Evolutionary conservation across 2,113 vertebrate species (phyloP).

Genomic region (Chinchilla lanigera): DNA sequence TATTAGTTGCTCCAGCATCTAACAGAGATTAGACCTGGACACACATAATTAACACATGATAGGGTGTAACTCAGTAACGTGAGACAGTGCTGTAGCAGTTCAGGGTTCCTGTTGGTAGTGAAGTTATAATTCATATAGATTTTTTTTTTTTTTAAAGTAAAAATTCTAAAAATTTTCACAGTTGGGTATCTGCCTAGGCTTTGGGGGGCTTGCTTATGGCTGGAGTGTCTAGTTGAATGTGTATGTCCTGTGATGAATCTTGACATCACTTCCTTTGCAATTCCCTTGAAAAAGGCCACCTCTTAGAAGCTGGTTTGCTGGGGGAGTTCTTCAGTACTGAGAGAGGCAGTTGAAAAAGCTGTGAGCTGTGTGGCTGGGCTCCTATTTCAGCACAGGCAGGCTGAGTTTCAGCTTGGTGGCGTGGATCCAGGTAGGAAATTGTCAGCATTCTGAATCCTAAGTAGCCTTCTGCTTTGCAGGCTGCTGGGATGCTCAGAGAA

Average conservation of each 20-base stretch:
- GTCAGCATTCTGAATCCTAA: constrained; percentile 69
- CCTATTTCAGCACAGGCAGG: not conserved
- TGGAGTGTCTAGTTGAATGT: constrained; percentile 23
- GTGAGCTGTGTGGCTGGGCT: not conserved
- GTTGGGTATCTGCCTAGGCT: not conserved
- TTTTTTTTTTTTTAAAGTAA: not conserved
- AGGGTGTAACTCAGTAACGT: not conserved
- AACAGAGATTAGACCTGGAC: not conserved
- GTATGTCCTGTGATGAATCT: not conserved
- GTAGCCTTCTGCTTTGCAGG: constrained; percentile 57
- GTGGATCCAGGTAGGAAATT: constrained; percentile 74
- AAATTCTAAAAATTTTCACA: not conserved
- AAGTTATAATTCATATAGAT: not conserved
- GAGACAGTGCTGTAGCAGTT: not conserved
- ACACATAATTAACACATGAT: not conserved
- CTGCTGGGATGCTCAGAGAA: constrained; percentile 73
- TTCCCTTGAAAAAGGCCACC: not conserved
- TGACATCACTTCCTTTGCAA: not conserved
- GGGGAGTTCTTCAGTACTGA: constrained; percentile 72
- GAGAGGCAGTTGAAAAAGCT: constrained; percentile 73
- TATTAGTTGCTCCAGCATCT: not conserved
- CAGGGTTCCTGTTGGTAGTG: not conserved
- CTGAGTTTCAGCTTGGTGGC: constrained; percentile 63
- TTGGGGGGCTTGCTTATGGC: not conserved
- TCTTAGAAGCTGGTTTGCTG: not conserved